A percentile compares a stretch with the other conserved stretches of the same genome.
phyloP scores from a whole-genome alignment of 2,113 vertebrate genomes.

The Dromiciops gliroides region DNA sequence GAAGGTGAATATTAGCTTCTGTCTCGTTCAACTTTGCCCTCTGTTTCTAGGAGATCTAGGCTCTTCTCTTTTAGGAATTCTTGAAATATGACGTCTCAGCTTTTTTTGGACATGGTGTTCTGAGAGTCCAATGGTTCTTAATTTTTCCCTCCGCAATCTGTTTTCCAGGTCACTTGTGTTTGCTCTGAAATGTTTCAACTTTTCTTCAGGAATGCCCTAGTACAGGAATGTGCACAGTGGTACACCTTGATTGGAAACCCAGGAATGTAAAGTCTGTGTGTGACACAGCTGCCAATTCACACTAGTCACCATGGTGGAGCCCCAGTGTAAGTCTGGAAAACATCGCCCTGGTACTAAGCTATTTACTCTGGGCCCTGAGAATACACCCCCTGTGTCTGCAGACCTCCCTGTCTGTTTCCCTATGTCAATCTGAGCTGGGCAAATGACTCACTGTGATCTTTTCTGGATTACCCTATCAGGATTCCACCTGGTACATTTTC shows the following conservation, averaged over 20 bases:
- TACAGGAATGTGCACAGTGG: background rate
- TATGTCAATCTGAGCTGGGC: background rate
- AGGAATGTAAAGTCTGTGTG: background rate
- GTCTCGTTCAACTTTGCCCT: background rate
- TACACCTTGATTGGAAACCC: too few relatives aligned
- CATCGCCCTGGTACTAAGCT: background rate
- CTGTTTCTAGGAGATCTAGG: background rate
- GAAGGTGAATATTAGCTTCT: background rate
- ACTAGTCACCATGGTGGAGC: background rate
- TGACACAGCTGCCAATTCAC: background rate
- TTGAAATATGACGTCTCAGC: background rate
- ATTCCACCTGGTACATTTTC: background rate
- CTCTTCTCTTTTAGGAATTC: background rate
- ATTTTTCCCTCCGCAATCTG: background rate
- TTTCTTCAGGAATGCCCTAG: background rate
- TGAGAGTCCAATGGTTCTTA: background rate
- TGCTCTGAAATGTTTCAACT: background rate
- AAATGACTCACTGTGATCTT: background rate
- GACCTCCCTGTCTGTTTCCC: background rate
- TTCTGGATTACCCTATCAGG: background rate
- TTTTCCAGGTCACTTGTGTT: background rate
- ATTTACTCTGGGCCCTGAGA: background rate
- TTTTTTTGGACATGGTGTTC: background rate
- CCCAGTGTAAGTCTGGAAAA: background rate
- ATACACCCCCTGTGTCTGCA: too few relatives aligned